These are phyloP conservation scores for Istiophorus platypterus DNA, from an alignment of 2,113 vertebrate genomes.

Conservation along the genomic window DNA sequence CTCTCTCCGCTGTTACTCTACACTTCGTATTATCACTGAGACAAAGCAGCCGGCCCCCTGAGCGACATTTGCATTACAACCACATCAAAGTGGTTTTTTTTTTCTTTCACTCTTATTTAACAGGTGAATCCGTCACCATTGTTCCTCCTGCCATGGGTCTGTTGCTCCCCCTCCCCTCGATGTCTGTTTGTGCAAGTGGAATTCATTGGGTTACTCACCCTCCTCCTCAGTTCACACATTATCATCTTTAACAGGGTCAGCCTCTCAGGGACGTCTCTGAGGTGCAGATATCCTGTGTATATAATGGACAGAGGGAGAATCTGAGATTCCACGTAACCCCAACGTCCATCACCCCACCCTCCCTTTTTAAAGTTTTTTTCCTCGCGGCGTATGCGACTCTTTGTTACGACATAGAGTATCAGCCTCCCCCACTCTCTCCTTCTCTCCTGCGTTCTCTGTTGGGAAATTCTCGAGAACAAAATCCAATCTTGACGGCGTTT, in stretches of 20 bases:
- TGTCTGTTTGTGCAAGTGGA: conserved; percentile 48
- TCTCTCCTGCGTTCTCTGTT: conserved; percentile 11
- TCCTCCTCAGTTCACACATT: conserved; percentile 53
- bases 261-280: conserved; percentile 46
- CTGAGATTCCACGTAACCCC: conserved; percentile 36
- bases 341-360: conserved; percentile 6
- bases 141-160: conserved; percentile 8
- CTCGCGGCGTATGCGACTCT: conserved; percentile 15
- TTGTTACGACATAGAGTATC: neutral
- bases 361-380: conserved; percentile 34
- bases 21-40: too few relatives aligned
- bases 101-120: conserved; percentile 14
- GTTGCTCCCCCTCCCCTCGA: conserved; percentile 21
- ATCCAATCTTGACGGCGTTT: neutral
- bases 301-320: conserved; percentile 51
- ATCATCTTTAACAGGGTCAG: conserved; percentile 46
- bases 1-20: conserved; percentile 37
- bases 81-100: neutral
- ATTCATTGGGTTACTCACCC: conserved; percentile 28
- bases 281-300: conserved; percentile 55
- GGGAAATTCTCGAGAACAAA: conserved; percentile 14
- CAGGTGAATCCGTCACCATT: conserved; percentile 24
- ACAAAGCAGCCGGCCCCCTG: too few relatives aligned
- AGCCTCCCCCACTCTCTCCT: neutral
- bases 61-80: conserved; percentile 1